Base-by-base conservation (phyloP, 2,797 vertebrate genomes). In the Microctenopoma steveboyesi region DNA sequence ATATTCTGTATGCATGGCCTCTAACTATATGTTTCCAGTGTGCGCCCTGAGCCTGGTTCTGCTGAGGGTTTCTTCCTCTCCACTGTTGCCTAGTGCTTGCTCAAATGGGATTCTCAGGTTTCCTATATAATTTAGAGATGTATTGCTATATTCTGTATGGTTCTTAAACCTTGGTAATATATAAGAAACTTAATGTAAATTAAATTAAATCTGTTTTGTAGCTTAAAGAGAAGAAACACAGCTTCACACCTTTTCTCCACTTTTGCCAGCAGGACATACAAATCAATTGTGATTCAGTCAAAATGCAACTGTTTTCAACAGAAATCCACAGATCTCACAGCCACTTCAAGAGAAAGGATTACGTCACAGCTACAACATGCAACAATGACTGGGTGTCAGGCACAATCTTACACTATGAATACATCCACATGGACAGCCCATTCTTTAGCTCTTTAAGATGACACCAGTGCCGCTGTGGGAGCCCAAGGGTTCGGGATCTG, bases 361-460 rank as follows among this genome's bases (percentile, higher is more conserved):
- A 42, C 27, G 35, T 53, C 43, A 11, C 40, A 69, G 49, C 51
- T 53, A 37, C 35, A 50, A 35, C 11, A 62, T 62, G 59, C 40
- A 18, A 4, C 16, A 51, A 25, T 5, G n/a, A 45, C 10, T 68
- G 55, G 50, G 45, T 64, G 37, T 72, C 58, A 28, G 33, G 72
- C 51, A 62, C 67, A 39, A n/a, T 49, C 43, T 54, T 39, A 39
- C 57, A 49, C n/a, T 5, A 22, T 51, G 50, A 67, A 42, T 59
- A 40, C 2, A 28, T 64, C 70, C 43, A 33, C 28, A 7, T 56
- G 60, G 51, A 62, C 60, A 16, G 42, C 53, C 48, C 28, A 33
- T 68, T 57, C 30, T 64, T 72, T n/a, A 59, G 56, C 55, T 55
- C 69, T 70, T 78, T 69, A 59, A 64, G 51, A 55, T 16, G 71